These are phyloP conservation scores for Parapsyche elsis DNA, from an alignment of 1,140 invertebrate genomes.

Conservation along the genomic window DNA sequence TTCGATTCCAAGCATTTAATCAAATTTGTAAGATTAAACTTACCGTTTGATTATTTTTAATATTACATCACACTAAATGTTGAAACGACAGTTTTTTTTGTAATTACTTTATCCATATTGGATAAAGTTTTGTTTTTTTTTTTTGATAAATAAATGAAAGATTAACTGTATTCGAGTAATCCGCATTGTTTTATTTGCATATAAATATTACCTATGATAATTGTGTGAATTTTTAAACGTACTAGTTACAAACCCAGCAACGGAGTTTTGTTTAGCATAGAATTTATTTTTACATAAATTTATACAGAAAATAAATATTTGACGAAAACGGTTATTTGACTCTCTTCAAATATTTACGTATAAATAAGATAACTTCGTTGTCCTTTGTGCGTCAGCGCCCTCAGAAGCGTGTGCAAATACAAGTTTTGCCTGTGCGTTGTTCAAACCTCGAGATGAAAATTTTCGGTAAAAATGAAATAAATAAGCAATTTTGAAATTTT, in stretches of 20 bases:
- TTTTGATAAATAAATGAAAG: no score
- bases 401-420: conserved; percentile 2
- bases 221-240: no score
- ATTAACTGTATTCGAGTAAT: no score
- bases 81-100: no score
- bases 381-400: conserved; percentile 27
- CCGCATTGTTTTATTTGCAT: no score
- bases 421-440: not conserved
- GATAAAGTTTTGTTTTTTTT: no score
- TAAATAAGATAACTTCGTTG: conserved; percentile 33
- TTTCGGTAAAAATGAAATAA: not conserved
- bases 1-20: no score
- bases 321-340: conserved; percentile 26
- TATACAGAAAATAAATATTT: conserved; percentile 13
- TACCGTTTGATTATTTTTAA: no score
- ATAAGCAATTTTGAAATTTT: not conserved
- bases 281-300: conserved; percentile 5
- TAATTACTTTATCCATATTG: no score
- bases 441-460: not conserved
- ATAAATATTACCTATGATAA: no score
- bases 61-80: no score
- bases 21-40: no score
- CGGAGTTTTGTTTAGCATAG: not conserved
- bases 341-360: conserved; percentile 28
- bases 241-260: not conserved